Evolutionary conservation across 2,113 vertebrate genomes (phyloP).

Genomic region (Pseudorectes ferrugineus): DNA sequence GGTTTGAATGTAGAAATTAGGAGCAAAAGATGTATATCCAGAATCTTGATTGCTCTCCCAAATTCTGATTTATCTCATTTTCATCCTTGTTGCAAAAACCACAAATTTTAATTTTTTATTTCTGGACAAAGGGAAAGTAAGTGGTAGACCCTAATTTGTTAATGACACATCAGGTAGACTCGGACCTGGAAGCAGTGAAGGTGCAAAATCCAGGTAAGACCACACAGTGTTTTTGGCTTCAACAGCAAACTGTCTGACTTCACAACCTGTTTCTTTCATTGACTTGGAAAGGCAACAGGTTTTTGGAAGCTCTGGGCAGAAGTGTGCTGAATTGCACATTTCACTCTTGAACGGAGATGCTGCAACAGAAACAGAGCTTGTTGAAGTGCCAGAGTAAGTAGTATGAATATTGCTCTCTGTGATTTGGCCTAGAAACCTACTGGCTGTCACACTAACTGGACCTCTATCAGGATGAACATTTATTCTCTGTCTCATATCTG

Average conservation of each 20-base stretch:
- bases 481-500: background rate
- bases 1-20: background rate
- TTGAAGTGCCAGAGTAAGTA: background rate
- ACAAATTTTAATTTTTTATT: background rate
- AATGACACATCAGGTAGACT: background rate
- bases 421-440: background rate
- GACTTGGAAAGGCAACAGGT: background rate
- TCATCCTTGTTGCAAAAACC: background rate
- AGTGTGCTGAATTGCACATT: background rate
- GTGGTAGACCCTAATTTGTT: background rate
- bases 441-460: background rate
- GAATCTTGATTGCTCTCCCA: background rate
- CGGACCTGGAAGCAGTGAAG: background rate
- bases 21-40: background rate
- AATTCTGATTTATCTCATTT: background rate
- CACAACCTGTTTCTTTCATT: background rate
- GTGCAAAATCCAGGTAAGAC: background rate
- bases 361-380: background rate
- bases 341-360: background rate
- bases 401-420: background rate
- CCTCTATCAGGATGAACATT: background rate
- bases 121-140: background rate
- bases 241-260: background rate
- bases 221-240: fast-evolving
- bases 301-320: background rate